Base-by-base conservation (phyloP, 92 coral and sea anemone genomes). In the Palythoa caribaeorum region DNA sequence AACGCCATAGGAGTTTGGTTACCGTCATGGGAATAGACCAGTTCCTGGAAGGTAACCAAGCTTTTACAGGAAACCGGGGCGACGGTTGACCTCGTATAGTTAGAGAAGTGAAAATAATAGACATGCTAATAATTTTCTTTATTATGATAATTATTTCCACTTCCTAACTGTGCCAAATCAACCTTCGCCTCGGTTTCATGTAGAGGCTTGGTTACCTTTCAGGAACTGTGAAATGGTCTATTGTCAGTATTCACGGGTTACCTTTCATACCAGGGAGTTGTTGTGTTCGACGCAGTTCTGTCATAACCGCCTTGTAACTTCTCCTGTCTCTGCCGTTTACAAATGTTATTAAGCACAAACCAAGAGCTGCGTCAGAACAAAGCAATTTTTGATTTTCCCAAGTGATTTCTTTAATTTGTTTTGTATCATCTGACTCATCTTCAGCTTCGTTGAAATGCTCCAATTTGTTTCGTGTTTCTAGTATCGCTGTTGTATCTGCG, bases 291-390 rank as follows among this genome's bases (percentile, higher is more conserved):
- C 87, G 87, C 21, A 92, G 70, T 38, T 92, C 79, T 59, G 66
- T 44, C 70, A 89, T 52, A 17, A 83, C 90, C 28, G 81, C 77
- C 80, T 84, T 76, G 19, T 80, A 84, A 38, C 20, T 71, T 44
- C 38, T 87, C 86, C 89, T 68, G 60, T 93, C 68, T 21, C 84
- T 66, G 16, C 98, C 96, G 20, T 94, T 94, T 35, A 93, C 71
- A 76, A 94, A 96, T 38, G 93, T 91, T 5, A 96, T 90, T 80
- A 96, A 79, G 78, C 99, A 96, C 77, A 93, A 79, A 19, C 99
- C 99, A 8, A 90, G 78, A 1, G 91, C 75, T 11, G 88, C 76
- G 38, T 96, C 98, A 38, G 78, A 48, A 71, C 99, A 95, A 63
- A 93, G 21, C 51, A 70, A 70, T 75, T 91, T 92, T 38, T 96